Base-by-base conservation (phyloP, 1,140 invertebrate genomes). In the Magallana angulata region DNA sequence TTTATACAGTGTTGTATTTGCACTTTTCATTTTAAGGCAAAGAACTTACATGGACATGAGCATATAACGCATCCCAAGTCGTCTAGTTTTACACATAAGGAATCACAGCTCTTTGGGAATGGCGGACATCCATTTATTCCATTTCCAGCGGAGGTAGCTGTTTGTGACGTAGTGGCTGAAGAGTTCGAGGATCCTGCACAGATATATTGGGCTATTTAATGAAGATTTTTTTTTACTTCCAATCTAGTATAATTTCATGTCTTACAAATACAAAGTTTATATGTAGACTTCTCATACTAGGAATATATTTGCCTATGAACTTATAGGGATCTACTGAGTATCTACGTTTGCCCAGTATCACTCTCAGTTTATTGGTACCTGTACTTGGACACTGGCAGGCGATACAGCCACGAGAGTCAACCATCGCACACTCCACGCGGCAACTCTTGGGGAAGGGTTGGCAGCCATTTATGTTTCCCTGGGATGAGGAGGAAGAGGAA, bases 381-480 rank as follows among this genome's bases (percentile, higher is more conserved):
- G 48, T 24, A 16, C 16, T 84, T 7, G 82, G 82, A 84, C 82
- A 84, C 30, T 84, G 82, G 58, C 82, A 84, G 7, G 64, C 59
- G 18, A 84, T 84, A 7, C 82, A 84, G 3, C 82, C 82, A 7
- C 30, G 24, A 9, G 82, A 48, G 58, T 84, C 82, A 0, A 84
- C 57, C 6, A 18, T 24, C n/a, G 82, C 82, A 24, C 82, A 84
- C 58, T 84, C 82, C 9, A 58, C 8, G 16, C 58, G 56, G 30
- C 82, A 84, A 58, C 24, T 48, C 30, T 84, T 84, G 7, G 82
- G 82, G 58, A 84, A 84, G 16, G 82, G 59, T 9, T 36, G 30
- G 24, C 82, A 84, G 36, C 82, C 82, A 30, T 84, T 84, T 14
- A 8, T 84, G 58, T 84, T 84, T 18, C 82, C 82, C 24, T 84